Evolutionary conservation across 2,113 vertebrate genomes (phyloP), one percentile per base, ranked within the genome.

Genomic region (Rostratula benghalensis): DNA sequence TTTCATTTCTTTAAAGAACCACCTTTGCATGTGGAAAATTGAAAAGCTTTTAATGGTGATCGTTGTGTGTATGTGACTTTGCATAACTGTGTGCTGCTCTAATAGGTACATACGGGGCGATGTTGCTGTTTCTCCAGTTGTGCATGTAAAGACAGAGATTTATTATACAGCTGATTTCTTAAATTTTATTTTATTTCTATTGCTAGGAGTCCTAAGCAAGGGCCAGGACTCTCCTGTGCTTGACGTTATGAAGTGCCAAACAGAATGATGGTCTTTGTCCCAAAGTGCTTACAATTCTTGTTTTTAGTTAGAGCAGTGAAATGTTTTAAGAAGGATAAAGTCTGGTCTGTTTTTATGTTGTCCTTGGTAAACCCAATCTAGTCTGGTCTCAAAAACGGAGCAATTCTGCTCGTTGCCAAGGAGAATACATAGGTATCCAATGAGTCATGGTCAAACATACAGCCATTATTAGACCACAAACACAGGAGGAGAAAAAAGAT

Each of bases 341-440:
- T 95, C 94, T 96, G 90, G 93, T 59, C 96, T 95, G 95, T 95
- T 95, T 95, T 87, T 91, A 3, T 97, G 96, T 96, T 95, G 95
- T 94, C 93, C 87, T 96, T 95, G 94, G 95, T 96, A 96, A 95
- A 96, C 95, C 94, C 90, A 93, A 94, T 96, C 93, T 94, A 94
- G 96, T 94, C 96, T 96, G 93, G 93, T 96, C 96, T 96, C 93
- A 95, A 86, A 97, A 97, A 95, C 5, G 78, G 85, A 96, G 90
- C 93, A 97, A 94, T 96, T 95, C 95, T 94, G 92, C 79, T 95
- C 15, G 96, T 97, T 97, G 95, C 95, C 96, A 91, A 92, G 96
- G 96, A 96, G 96, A 97, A 96, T 95, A 96, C 96, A 96, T 97
- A 96, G 95, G 95, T 96, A 97, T 97, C 96, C 94, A 96, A 95